A percentile compares a stretch with the other conserved stretches of the same genome.
phyloP scores from a whole-genome alignment of 1,140 invertebrate species.

The Habropoda laboriosa region DNA sequence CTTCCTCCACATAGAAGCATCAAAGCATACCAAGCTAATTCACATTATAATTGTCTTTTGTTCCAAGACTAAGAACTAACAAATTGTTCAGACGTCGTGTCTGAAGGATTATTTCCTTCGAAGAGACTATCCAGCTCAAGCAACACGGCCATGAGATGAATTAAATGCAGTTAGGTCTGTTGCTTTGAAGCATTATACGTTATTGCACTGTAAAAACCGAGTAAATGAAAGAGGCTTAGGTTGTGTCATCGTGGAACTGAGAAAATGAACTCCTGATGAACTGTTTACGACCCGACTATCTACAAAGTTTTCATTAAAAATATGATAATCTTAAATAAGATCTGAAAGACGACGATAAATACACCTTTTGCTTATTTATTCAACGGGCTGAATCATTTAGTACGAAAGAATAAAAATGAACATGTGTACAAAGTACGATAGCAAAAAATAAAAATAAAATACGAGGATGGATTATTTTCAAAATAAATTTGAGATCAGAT shows the following conservation, averaged over 20 bases:
- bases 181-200: slow-evolving; percentile 28
- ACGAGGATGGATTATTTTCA: too few species aligned
- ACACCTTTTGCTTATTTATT: too few species aligned
- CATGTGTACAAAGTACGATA: too few species aligned
- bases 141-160: slow-evolving; percentile 28
- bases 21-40: slow-evolving; percentile 1
- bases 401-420: too few species aligned
- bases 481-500: too few species aligned
- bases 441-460: too few species aligned
- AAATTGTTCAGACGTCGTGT: slow-evolving; percentile 3
- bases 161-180: slow-evolving; percentile 50
- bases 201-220: too few species aligned
- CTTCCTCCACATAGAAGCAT: neutral
- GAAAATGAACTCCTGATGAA: neutral
- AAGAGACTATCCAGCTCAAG: slow-evolving; percentile 31
- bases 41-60: slow-evolving; percentile 55
- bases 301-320: too few species aligned
- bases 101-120: slow-evolving; percentile 35
- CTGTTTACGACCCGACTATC: neutral
- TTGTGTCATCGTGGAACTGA: neutral
- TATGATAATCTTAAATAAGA: too few species aligned
- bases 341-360: too few species aligned
- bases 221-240: neutral
- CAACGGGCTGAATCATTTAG: too few species aligned
- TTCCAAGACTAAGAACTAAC: slow-evolving; percentile 41